Base-by-base conservation (phyloP, 2,113 vertebrate species). In the Trichomycterus rosablanca region DNA sequence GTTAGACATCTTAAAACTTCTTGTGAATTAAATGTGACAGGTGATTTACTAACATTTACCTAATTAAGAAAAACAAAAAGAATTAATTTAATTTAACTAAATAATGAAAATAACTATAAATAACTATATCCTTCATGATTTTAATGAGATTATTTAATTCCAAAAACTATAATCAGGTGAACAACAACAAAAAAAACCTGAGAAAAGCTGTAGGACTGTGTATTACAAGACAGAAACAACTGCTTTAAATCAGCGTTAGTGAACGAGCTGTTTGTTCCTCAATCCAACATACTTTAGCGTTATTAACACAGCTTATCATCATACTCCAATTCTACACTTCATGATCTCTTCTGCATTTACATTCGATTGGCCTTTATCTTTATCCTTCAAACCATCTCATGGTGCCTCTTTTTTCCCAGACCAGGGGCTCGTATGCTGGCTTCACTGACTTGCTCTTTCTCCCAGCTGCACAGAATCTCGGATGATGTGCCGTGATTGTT, bases 401-500 rank as follows among this genome's bases (percentile, higher is more conserved):
- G n/a, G 1, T 37, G 9, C 7, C 18, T 59, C 20, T 8, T 49
- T 16, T 15, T 37, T 19, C 30, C 15, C 19, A 39, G 26, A 57
- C 54, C 22, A 10, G 34, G 39, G 9, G 11, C 19, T 2, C n/a
- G 43, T 34, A 16, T 11, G 11, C 43, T 51, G 0, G 11, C 61
- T 75, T 77, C 78, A 83, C 2, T 86, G 80, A 68, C 78, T 86
- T 63, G 86, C 85, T 71, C 85, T 89, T 84, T 92, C 84, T 65
- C 87, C 77, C 61, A 70, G 71, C 60, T 72, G 71, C 1, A 90
- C 92, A 72, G 88, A 83, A 73, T 95, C 93, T 80, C 89, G 87
- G 63, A 85, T 79, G 53, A 93, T 89, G 14, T 91, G 86, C 1
- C 92, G 90, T 0, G 86, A 85, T 80, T 93, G 92, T 76, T 94